Evolutionary conservation across 2,888 invertebrate species (phyloP), one percentile per base, ranked within the genome.

Genomic region (Phengaris alcon): DNA sequence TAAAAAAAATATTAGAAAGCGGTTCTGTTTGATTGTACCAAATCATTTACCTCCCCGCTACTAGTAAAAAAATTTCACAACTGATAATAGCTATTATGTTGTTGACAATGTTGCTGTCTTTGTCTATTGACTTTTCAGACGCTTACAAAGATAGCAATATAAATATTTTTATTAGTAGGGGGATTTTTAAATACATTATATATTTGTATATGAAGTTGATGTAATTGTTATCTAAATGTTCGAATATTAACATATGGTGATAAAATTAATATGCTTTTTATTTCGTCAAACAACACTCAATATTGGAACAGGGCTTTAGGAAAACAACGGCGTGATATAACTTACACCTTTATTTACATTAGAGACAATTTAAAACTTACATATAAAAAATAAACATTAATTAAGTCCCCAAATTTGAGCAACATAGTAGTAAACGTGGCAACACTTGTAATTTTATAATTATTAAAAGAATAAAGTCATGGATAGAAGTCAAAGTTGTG

Each of bases 311-410:
- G 35, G 44, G 15, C n/a, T 54, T 77, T 73, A 79, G 83, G 84
- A 79, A 82, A 84, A 85, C 84, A 78, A 74, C 76, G 75, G 35
- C 76, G 75, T 77, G 76, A 79, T 83, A 86, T 86, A 87, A 85
- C 90, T 91, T 90, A 91, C 90, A 91, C 91, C 91, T 87, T 90
- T 90, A 84, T 84, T 83, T 84, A 84, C 83, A 84, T 79, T 80
- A 82, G 80, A 79, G 79, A 80, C 77, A 82, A 80, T 80, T 80
- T 80, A 74, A 79, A 78, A 80, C 78, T 79, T 81, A 79, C 78
- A 88, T 87, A 87, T 83, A 84, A 86, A 85, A 85, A 87, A 87
- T 84, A 84, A 82, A 76, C 76, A 79, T 80, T 81, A 84, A 86
- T 82, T 80, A 84, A 80, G 81, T 82, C 81, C 78, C 54, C 80